Evolutionary conservation across 2,113 vertebrate genomes (phyloP), one percentile per base, ranked within the genome.

Genomic region (Eretmochelys imbricata): DNA sequence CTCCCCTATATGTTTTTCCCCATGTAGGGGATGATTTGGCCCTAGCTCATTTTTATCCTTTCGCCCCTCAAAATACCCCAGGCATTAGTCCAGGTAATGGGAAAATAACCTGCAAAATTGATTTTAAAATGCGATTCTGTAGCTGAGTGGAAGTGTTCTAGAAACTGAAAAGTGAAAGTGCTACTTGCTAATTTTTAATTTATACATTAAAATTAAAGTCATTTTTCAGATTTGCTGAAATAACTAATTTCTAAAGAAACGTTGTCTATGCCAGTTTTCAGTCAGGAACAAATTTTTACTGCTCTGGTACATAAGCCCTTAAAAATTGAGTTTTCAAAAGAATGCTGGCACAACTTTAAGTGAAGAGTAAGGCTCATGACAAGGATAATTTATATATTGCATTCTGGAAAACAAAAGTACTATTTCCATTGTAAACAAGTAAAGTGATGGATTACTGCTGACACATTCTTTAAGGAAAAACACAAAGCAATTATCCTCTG

Each of bases 391-490:
- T 87, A 38, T 57, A 35, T 31, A 54, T 31, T 69, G 35, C 50
- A 49, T 83, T 53, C 1, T 1, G 8, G 38, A 72, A 91, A 88
- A 76, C 42, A 80, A 49, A 50, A 85, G 29, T 8, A 4, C 14
- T 80, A 25, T 93, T 90, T 89, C 62, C 29, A 81, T 79, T 92
- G 57, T 81, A 93, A 95, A 91, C 90, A 94, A 82, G 35, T 59
- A 76, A 35, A 27, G 14, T 84, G 50, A 88, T 86, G 48, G 80
- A 93, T 89, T 57, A 75, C 53, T 80, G 25, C 22, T 75, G 90
- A 57, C 0, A 93, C 85, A 1, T 65, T 89, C 55, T 87, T 93
- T 11, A 89, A 93, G 85, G 79, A 94, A 89, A 96, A 84, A 1
- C 49, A 95, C 51, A 80, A 72, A 90, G 49, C 48, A 88, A 57